Conservation (phyloP, 2,888 invertebrate species). For the Meiosimyza decipiens region DNA sequence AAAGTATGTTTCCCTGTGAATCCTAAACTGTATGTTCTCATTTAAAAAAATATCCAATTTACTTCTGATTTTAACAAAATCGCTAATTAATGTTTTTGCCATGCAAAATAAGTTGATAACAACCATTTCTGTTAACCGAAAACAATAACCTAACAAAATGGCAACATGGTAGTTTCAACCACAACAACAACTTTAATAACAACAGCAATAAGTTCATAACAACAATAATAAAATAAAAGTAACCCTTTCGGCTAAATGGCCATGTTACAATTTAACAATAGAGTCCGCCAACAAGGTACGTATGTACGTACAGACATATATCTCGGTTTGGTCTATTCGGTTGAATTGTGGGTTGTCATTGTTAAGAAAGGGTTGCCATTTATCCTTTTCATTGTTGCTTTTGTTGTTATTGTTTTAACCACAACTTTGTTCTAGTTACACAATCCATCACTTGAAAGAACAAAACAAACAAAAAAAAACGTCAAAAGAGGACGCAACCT, state of each 20-base stretch:
- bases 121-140: background rate
- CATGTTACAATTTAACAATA: conserved; percentile 63
- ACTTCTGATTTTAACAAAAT: no score
- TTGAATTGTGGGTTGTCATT: conserved; percentile 24
- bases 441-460: conserved; percentile 59
- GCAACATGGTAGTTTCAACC: conserved; percentile 31
- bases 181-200: background rate
- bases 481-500: conserved; percentile 38
- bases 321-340: conserved; percentile 13
- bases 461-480: no score
- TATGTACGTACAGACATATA: background rate
- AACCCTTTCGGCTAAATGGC: conserved; percentile 59
- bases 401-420: conserved; percentile 24
- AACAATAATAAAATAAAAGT: background rate
- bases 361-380: background rate
- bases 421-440: conserved; percentile 44
- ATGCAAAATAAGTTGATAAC: no score
- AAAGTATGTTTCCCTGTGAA: no score
- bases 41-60: no score
- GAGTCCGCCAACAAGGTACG: conserved; percentile 29
- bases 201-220: conserved; percentile 1
- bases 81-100: background rate
- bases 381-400: conserved; percentile 34
- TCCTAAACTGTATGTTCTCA: no score
- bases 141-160: conserved; percentile 34